Conservation (phyloP, 92 coral and sea anemone genomes). For the Heteractis magnifica region DNA sequence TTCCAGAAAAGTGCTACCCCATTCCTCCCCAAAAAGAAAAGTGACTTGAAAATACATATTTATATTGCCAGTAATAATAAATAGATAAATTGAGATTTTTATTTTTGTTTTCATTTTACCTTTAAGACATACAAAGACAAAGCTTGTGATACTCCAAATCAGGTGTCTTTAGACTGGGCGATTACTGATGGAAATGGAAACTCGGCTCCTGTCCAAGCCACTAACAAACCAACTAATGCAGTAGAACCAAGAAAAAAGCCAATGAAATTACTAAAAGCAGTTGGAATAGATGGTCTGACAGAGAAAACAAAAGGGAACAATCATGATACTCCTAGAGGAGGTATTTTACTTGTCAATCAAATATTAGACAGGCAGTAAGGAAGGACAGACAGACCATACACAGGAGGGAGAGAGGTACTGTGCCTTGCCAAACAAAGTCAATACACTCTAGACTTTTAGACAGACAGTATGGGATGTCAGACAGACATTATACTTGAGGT, state of each 20-base stretch:
- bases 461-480: not conserved
- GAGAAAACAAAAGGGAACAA: too few species aligned
- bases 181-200: constrained; percentile 19
- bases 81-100: too few species aligned
- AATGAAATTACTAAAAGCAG: not conserved
- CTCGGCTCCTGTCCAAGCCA: not conserved
- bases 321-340: too few species aligned
- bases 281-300: not conserved
- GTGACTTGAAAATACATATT: too few species aligned
- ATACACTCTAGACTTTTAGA: not conserved
- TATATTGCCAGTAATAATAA: too few species aligned
- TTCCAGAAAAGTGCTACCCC: too few species aligned
- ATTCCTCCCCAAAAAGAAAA: too few species aligned
- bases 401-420: not conserved
- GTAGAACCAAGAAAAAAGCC: not conserved
- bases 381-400: not conserved
- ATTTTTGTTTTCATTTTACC: not conserved
- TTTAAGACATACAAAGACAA: constrained; percentile 24
- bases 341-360: too few species aligned
- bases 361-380: not conserved
- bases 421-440: not conserved
- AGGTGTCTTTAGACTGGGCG: constrained; percentile 21
- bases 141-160: constrained; percentile 34
- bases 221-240: not conserved
- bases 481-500: not conserved